Base-by-base conservation (phyloP, 2,888 invertebrate genomes). In the Nematopogon swammerdamellus region DNA sequence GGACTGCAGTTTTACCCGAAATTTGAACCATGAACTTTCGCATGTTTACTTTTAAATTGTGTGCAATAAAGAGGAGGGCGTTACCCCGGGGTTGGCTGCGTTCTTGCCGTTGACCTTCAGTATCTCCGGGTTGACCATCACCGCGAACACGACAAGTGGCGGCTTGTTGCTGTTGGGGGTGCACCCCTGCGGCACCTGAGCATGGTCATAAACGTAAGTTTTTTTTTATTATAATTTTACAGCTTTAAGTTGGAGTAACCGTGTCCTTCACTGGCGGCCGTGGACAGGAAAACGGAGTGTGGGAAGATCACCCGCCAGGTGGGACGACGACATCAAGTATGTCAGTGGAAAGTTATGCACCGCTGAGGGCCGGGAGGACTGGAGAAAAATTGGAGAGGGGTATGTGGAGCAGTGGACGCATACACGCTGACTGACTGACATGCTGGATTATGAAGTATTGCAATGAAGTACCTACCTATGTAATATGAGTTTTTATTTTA, bases 91-190 rank as follows among this genome's bases (percentile, higher is more conserved):
- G 65, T 86, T 86, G 42, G 80, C 70, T 58, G 87, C 84, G 66
- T 86, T 86, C 57, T 88, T 86, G 30, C 88, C 88, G 58, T 84
- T 85, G 46, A 84, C 80, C 62, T 84, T 84, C 44, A 88, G 73
- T 55, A 88, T 84, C 57, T 87, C 86, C 2, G 88, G 87, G 67
- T 88, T 86, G 1, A 85, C 87, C 85, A 88, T 87, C 2, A 88
- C 88, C 17, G 88, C 88, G 66, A 86, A 88, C 6, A 88, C 85
- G 36, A 84, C 70, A 1, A 85, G 80, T 14, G 85, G 84, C 53
- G 83, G 82, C 52, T 72, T 71, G 54, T 72, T 77, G 49, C 73
- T 80, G 53, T 80, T 81, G 1, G 85, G 83, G 1, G 82, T 83
- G 57, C 81, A 83, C 42, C 85, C 81, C 61, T 84, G 84, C 1